phyloP scores from a whole-genome alignment of 92 coral and sea anemone genomes.

The Anthopleura xanthogrammica region DNA sequence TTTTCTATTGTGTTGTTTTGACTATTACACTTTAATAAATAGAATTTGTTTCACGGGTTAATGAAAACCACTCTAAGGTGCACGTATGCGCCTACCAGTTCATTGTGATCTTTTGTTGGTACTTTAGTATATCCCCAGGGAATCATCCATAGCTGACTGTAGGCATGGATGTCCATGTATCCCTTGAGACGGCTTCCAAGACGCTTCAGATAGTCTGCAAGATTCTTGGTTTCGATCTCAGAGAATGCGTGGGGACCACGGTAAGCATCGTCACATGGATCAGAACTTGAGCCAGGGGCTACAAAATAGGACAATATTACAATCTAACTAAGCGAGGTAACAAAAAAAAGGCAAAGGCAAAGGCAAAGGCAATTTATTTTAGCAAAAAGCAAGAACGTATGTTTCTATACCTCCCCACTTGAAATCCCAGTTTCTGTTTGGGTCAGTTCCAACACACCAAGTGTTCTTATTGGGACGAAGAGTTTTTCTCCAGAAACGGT shows the following conservation, averaged over 20 bases:
- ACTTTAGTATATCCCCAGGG: slow-evolving; percentile 71
- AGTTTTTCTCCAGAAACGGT: slow-evolving; percentile 85
- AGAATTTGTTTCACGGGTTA: too few species aligned
- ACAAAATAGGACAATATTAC: too few species aligned
- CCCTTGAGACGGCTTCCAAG: slow-evolving; percentile 51
- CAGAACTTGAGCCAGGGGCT: slow-evolving; percentile 31
- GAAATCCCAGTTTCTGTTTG: slow-evolving; percentile 85
- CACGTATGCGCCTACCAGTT: slow-evolving; percentile 40
- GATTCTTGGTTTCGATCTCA: slow-evolving; percentile 63
- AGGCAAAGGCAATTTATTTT: too few species aligned
- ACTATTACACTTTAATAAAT: too few species aligned
- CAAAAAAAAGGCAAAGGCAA: too few species aligned
- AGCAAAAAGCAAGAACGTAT: too few species aligned
- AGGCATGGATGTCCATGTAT: slow-evolving; percentile 83
- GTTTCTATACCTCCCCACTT: slow-evolving; percentile 66
- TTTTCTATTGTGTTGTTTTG: too few species aligned
- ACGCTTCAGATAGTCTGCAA: slow-evolving; percentile 48
- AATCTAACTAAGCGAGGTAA: too few species aligned
- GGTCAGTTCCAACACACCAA: slow-evolving; percentile 73
- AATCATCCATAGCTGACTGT: slow-evolving; percentile 81
- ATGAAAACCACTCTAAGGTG: too few species aligned
- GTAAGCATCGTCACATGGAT: slow-evolving; percentile 61
- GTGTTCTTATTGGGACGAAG: slow-evolving; percentile 58
- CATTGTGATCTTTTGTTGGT: slow-evolving; percentile 45
- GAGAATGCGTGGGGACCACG: slow-evolving; percentile 74